Evolutionary conservation across 2,797 vertebrate species (phyloP).

Genomic region (Eulemur rubriventer): DNA sequence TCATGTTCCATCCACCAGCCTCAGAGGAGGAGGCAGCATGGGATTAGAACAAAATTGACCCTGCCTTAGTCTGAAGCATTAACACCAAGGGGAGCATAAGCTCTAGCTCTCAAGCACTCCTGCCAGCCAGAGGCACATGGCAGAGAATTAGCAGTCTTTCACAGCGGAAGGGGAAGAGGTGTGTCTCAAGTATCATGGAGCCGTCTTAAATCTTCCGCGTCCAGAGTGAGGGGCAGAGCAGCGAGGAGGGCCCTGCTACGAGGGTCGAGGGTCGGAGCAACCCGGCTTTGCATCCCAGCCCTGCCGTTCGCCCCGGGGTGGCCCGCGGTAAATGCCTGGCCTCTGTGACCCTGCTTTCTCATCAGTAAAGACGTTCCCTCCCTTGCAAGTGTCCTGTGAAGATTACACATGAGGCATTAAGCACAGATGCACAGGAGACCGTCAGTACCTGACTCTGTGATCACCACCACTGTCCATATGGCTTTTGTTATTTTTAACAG

Average conservation of each 20-base stretch:
- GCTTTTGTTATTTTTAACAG: neutral
- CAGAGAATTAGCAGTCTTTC: neutral
- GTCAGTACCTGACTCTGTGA: neutral
- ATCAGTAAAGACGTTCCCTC: neutral
- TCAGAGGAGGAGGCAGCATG: neutral
- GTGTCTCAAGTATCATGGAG: neutral
- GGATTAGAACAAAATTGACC: neutral
- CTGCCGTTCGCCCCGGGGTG: neutral
- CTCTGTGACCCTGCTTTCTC: neutral
- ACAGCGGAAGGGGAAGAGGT: neutral
- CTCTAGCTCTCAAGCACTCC: neutral
- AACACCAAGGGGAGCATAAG: neutral
- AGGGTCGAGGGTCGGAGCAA: too few species aligned
- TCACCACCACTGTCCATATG: neutral
- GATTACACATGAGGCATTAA: neutral
- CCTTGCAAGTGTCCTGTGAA: neutral
- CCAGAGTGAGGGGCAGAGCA: neutral
- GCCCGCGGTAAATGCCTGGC: neutral
- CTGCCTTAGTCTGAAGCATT: neutral
- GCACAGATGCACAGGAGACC: neutral
- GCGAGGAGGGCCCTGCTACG: neutral
- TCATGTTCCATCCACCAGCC: neutral
- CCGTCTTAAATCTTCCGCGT: neutral
- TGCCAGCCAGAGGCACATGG: neutral
- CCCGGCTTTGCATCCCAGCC: neutral